Evolutionary conservation across 1,140 invertebrate species (phyloP).

Genomic region (Tetragnatha versicolor): DNA sequence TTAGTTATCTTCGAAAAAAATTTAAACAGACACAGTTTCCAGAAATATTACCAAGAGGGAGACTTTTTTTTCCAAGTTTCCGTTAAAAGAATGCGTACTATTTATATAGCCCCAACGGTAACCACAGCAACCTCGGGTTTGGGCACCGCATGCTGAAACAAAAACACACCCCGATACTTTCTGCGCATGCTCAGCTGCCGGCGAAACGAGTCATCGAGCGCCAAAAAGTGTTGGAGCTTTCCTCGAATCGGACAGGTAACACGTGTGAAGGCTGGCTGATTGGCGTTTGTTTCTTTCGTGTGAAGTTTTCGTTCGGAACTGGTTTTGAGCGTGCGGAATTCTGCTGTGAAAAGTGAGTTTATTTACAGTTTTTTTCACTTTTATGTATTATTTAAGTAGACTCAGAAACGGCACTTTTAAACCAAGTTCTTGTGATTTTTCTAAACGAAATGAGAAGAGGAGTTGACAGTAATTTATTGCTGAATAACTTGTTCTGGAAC

Average conservation of each 20-base stretch:
- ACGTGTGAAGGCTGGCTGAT: neutral
- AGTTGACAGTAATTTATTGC: too few species aligned
- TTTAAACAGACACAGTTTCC: too few species aligned
- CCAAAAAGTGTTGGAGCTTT: slow-evolving; percentile 36
- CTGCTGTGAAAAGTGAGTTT: too few species aligned
- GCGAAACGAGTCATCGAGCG: slow-evolving; percentile 13
- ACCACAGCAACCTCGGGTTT: slow-evolving; percentile 36
- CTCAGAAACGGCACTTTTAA: too few species aligned
- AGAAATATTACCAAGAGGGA: neutral
- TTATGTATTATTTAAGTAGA: too few species aligned
- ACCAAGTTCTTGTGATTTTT: too few species aligned
- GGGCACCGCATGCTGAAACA: slow-evolving; percentile 24
- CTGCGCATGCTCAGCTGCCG: slow-evolving; percentile 22
- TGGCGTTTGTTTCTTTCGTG: neutral
- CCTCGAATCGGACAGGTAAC: slow-evolving; percentile 20
- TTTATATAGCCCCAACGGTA: slow-evolving; percentile 4
- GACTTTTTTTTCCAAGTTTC: neutral
- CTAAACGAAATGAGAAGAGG: too few species aligned
- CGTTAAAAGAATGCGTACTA: neutral
- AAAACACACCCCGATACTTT: slow-evolving; percentile 8
- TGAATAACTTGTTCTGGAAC: too few species aligned
- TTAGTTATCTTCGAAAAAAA: too few species aligned
- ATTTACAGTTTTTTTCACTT: too few species aligned
- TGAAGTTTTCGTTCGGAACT: neutral
- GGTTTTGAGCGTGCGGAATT: too few species aligned